These are phyloP conservation scores for Danio choprae DNA, from an alignment of 2,797 vertebrate genomes.

Conservation along the genomic window DNA sequence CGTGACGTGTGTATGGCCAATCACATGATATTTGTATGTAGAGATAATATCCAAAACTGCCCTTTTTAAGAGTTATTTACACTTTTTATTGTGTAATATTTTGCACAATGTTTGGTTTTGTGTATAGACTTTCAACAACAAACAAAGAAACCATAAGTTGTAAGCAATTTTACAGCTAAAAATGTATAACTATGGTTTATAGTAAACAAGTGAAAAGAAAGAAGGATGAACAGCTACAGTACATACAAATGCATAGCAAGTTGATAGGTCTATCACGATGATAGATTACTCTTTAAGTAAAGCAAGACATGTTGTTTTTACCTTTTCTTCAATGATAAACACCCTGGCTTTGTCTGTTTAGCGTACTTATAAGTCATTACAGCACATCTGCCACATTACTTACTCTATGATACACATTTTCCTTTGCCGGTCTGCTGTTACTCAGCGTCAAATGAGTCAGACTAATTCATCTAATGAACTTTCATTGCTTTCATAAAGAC, in stretches of 20 bases:
- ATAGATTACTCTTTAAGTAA: neutral
- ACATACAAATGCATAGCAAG: neutral
- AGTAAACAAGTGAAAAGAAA: neutral
- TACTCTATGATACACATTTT: constrained; percentile 48
- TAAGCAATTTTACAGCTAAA: too few relatives aligned
- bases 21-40: too few relatives aligned
- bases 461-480: constrained; percentile 60
- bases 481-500: constrained; percentile 48
- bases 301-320: neutral
- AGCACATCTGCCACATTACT: constrained; percentile 68
- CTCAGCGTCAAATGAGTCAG: constrained; percentile 35
- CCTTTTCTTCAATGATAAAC: constrained; percentile 17
- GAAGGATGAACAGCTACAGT: neutral
- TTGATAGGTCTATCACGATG: neutral
- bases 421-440: constrained; percentile 42
- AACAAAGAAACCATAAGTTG: too few relatives aligned
- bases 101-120: too few relatives aligned
- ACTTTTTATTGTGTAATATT: too few relatives aligned
- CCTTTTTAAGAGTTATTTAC: too few relatives aligned
- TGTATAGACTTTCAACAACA: too few relatives aligned
- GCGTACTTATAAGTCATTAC: constrained; percentile 54
- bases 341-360: neutral
- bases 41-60: too few relatives aligned
- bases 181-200: neutral
- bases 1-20: too few relatives aligned